Evolutionary conservation across 2,113 vertebrate species (phyloP).

Genomic region (Panthera tigris): DNA sequence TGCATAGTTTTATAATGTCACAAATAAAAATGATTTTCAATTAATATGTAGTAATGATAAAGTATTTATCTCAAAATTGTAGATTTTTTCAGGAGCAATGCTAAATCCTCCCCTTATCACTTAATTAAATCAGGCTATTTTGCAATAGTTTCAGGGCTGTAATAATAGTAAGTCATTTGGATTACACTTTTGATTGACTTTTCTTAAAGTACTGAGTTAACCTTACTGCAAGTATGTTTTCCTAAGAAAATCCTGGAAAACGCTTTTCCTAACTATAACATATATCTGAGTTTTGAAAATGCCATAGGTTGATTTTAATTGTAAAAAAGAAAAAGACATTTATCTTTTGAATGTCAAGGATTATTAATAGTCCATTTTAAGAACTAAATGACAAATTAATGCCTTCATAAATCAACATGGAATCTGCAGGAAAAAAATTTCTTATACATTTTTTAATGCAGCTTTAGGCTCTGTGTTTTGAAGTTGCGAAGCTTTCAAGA

Average conservation of each 20-base stretch:
- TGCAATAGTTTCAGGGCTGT: neutral
- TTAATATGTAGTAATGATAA: neutral
- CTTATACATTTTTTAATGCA: constrained; percentile 57
- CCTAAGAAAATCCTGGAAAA: constrained; percentile 18
- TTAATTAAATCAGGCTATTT: constrained; percentile 59
- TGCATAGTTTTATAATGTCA: constrained; percentile 2
- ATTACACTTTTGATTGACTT: constrained; percentile 33
- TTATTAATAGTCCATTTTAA: constrained; percentile 82
- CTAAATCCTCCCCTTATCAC: neutral
- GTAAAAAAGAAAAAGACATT: constrained; percentile 14
- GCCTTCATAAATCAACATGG: constrained; percentile 80
- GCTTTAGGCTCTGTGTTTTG: constrained; percentile 1
- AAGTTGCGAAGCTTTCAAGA: constrained; percentile 58
- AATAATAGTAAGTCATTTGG: constrained; percentile 36
- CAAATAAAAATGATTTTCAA: constrained; percentile 16
- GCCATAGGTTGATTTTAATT: constrained; percentile 39
- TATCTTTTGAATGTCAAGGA: constrained; percentile 71
- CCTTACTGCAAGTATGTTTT: neutral
- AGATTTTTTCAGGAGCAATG: neutral
- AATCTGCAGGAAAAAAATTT: constrained; percentile 62
- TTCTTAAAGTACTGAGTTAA: neutral
- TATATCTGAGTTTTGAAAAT: constrained; percentile 62
- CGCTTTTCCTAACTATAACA: neutral
- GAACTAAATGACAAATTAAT: constrained; percentile 81
- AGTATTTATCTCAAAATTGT: neutral